Base-by-base conservation (phyloP, 2,797 vertebrate genomes). In the Alcedo quadribrachys region DNA sequence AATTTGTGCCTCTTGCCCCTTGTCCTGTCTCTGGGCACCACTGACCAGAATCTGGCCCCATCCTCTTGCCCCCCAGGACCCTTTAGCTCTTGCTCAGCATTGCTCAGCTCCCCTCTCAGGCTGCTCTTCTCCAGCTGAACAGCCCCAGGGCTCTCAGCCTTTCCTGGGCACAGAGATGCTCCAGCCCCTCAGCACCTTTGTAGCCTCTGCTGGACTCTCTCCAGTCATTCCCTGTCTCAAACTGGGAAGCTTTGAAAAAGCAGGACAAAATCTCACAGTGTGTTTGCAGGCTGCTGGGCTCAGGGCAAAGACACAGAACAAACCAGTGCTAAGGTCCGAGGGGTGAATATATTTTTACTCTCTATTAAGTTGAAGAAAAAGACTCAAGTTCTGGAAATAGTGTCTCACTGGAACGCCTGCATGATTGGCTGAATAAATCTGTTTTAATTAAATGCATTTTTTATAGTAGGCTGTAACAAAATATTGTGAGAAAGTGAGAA, bases 361-460 rank as follows among this genome's bases (percentile, higher is more conserved):
- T 28, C 82, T 32, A 55, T 70, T 90, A 85, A 60, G 76, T 10
- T 28, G 80, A 91, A 82, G 67, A 79, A 81, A 86, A 92, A 66
- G 71, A 94, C 60, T 33, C 15, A 42, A 35, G 62, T 45, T 86
- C 76, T 89, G 37, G 65, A 86, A 92, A n/a, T 53, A 48, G 50
- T 24, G 67, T 76, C 58, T 85, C 60, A 28, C 20, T 89, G 73
- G 90, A 76, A 69, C 5, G 48, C 77, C 80, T 86, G 90, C 54
- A 8, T 16, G 76, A 95, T 15, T 62, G 58, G 71, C 87, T 89
- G 76, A 90, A 95, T 85, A 92, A 70, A 92, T 88, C 71, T 75
- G 76, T 35, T 89, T 87, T 89, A 95, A 94, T 92, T 81, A 90
- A 89, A 75, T 73, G 75, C 27, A 22, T 76, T 87, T 95, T 92